Evolutionary conservation across 2,797 vertebrate genomes (phyloP), one percentile per base, ranked within the genome.

Genomic region (Gobionotothen gibberifrons): DNA sequence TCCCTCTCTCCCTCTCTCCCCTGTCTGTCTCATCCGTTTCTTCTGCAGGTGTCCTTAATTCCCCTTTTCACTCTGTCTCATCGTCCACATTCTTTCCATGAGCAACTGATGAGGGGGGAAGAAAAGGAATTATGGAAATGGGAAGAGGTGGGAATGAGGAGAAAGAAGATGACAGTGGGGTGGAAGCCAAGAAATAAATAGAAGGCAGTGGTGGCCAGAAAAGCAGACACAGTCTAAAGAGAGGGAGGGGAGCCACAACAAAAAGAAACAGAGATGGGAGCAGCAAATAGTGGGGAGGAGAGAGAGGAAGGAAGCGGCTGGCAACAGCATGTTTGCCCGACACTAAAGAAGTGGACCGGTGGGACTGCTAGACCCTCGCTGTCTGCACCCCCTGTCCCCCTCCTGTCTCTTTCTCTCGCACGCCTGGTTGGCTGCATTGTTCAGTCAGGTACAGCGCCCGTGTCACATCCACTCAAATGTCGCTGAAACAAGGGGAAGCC

Each of bases 41-140:
- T 84, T 70, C 72, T 55, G 76, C 77, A 83, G 84, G 74, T 84
- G 78, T 84, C 81, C 89, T 84, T 64, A 85, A 84, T 87, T 90
- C 83, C 77, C 74, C 54, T 26, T 65, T 79, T 68, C 54, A 53
- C 70, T 62, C 57, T 17, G 76, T 51, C n/a, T 76, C 69, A 40
- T 72, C n/a, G 29, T 78, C 77, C 42, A 2, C 6, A 72, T 63
- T 71, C 52, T 77, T 75, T 26, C 56, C 69, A 58, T 21, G 77
- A 81, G 66, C 16, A 22, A 76, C 73, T 68, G 86, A 87, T 81
- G 83, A 72, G 40, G 11, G 21, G 32, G 74, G 68, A 54, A 42
- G 78, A n/a, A 64, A 66, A 74, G 26, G 77, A 82, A 81, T 86
- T 78, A 76, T 76, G 67, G 82, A 85, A 82, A 85, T 71, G 64